Conservation (phyloP, 2,888 invertebrate genomes). For the Xestia rhomboidea region DNA sequence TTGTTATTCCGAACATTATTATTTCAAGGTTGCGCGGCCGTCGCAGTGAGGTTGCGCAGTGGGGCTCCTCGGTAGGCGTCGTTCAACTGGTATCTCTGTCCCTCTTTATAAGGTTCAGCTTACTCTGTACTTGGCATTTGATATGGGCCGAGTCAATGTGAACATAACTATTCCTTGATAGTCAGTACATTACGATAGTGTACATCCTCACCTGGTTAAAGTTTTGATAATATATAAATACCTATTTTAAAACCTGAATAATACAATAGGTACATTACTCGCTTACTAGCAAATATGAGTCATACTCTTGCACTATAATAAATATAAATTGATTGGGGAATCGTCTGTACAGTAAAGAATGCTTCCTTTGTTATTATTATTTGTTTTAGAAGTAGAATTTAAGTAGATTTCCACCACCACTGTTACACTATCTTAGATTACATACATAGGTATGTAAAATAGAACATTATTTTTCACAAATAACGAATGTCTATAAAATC, state of each 20-base stretch:
- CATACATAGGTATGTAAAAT: slow-evolving; percentile 52
- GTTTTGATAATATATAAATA: slow-evolving; percentile 72
- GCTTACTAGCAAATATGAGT: slow-evolving; percentile 75
- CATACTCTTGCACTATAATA: slow-evolving; percentile 74
- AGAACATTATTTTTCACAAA: slow-evolving; percentile 46
- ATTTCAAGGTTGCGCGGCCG: slow-evolving; percentile 91
- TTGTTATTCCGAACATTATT: slow-evolving; percentile 91
- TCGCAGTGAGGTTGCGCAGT: slow-evolving; percentile 90
- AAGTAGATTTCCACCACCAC: slow-evolving; percentile 66
- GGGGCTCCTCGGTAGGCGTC: slow-evolving; percentile 90
- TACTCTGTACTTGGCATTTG: slow-evolving; percentile 87
- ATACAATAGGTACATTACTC: slow-evolving; percentile 69
- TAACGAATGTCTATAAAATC: slow-evolving; percentile 56
- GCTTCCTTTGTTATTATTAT: slow-evolving; percentile 74
- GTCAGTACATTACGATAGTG: slow-evolving; percentile 77
- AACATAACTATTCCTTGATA: slow-evolving; percentile 84
- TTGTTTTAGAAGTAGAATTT: slow-evolving; percentile 61
- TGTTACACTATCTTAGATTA: slow-evolving; percentile 61
- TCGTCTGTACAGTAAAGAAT: slow-evolving; percentile 66
- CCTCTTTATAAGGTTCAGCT: slow-evolving; percentile 87
- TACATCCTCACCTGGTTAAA: slow-evolving; percentile 75
- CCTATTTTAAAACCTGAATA: slow-evolving; percentile 73
- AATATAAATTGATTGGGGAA: slow-evolving; percentile 69
- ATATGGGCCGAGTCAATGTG: slow-evolving; percentile 83
- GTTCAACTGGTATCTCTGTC: slow-evolving; percentile 88